Conservation (phyloP, 2,888 invertebrate genomes). For the Saturnia pavonia region DNA sequence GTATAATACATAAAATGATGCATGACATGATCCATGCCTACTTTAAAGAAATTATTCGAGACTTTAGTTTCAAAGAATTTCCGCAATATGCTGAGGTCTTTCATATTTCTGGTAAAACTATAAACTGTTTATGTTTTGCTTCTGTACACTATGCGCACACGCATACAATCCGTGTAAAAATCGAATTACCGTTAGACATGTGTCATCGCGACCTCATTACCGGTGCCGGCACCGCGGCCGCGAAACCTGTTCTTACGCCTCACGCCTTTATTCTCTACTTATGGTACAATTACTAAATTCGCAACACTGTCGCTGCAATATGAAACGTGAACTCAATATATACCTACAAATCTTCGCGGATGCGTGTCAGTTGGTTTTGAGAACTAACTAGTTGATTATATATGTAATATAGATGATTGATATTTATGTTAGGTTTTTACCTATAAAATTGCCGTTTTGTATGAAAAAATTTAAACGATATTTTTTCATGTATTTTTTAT, state of each 20-base stretch:
- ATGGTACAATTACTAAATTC: constrained; percentile 56
- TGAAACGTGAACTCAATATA: constrained; percentile 19
- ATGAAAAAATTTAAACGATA: too few relatives aligned
- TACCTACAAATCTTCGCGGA: constrained; percentile 1
- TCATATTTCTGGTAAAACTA: neutral
- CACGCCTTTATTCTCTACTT: constrained; percentile 59
- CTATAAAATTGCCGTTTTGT: too few relatives aligned
- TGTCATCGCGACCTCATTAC: constrained; percentile 77
- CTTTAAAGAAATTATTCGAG: neutral
- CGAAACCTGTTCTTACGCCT: constrained; percentile 68
- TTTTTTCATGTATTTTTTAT: too few relatives aligned
- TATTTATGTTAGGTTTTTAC: too few relatives aligned
- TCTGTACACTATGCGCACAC: constrained; percentile 50
- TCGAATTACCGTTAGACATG: constrained; percentile 77
- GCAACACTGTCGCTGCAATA: constrained; percentile 37
- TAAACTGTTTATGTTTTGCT: constrained; percentile 41
- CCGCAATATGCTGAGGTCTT: constrained; percentile 1
- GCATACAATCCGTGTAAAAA: constrained; percentile 57
- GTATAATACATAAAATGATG: too few relatives aligned
- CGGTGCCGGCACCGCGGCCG: constrained; percentile 47
- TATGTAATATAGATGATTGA: neutral
- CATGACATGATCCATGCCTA: neutral
- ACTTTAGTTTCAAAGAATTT: neutral
- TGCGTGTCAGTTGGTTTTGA: constrained; percentile 9
- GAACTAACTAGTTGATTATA: neutral